Conservation (phyloP, 1,140 invertebrate species). For the Calephelis nemesis region DNA sequence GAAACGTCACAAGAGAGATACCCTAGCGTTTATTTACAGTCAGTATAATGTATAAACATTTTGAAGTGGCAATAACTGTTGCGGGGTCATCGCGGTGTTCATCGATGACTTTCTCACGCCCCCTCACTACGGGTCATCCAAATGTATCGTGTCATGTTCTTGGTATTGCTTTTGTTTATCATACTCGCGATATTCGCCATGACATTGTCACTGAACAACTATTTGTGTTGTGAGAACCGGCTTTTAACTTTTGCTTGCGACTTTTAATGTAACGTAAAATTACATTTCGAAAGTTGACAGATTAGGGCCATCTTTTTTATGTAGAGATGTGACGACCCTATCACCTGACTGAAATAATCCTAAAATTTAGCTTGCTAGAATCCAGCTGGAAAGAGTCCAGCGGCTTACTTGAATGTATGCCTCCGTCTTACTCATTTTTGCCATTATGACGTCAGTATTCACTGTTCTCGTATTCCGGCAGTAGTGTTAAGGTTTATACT, state of each 20-base stretch:
- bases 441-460: no score
- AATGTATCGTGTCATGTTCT: constrained; percentile 7
- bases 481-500: no score
- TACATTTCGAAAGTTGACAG: no score
- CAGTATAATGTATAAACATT: constrained; percentile 6
- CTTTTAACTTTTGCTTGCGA: no score
- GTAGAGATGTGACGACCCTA: no score
- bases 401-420: no score
- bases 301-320: no score
- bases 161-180: constrained; percentile 14
- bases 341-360: no score
- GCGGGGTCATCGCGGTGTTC: background rate
- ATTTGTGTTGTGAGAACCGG: background rate
- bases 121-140: constrained; percentile 7
- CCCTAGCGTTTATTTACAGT: constrained; percentile 5
- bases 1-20: background rate
- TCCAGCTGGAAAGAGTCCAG: no score
- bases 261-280: background rate
- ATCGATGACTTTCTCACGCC: constrained; percentile 7
- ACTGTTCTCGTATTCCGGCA: no score
- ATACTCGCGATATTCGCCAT: background rate
- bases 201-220: background rate
- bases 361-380: no score
- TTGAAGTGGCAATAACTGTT: constrained; percentile 17
- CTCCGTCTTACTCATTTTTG: no score